phyloP scores from a whole-genome alignment of 1,140 invertebrate genomes.

The Asbolus verrucosus region DNA sequence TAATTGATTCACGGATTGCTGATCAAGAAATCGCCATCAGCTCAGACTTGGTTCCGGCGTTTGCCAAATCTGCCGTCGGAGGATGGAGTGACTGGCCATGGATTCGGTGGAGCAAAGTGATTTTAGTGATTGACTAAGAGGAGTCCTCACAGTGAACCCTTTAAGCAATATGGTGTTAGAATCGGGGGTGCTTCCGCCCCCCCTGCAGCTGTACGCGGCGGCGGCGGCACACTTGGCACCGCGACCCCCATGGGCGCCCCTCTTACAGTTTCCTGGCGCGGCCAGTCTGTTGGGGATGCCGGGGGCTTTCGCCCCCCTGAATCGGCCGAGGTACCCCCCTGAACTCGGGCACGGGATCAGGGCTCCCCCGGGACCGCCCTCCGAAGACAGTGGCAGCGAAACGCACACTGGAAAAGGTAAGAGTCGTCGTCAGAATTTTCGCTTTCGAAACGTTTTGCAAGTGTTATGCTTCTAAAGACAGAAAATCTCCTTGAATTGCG shows the following conservation, averaged over 20 bases:
- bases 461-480: background rate
- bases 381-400: conserved; percentile 64
- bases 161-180: conserved; percentile 62
- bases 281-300: conserved; percentile 63
- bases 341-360: conserved; percentile 57
- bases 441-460: no score
- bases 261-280: conserved; percentile 63
- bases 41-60: no score
- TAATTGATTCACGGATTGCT: conserved; percentile 40
- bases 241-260: conserved; percentile 63
- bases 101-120: conserved; percentile 49
- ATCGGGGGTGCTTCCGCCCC: conserved; percentile 63
- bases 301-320: conserved; percentile 61
- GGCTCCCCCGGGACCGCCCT: conserved; percentile 62
- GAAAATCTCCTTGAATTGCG: no score
- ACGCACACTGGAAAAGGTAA: conserved; percentile 63
- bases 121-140: conserved; percentile 38
- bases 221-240: conserved; percentile 61
- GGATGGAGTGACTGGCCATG: conserved; percentile 5
- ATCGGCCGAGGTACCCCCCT: conserved; percentile 61
- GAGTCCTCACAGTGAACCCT: conserved; percentile 24
- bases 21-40: no score
- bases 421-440: no score
- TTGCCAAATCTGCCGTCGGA: no score
- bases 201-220: conserved; percentile 63